phyloP scores from a whole-genome alignment of 1,140 invertebrate species.

The Pseudomyrmex cubaensis region DNA sequence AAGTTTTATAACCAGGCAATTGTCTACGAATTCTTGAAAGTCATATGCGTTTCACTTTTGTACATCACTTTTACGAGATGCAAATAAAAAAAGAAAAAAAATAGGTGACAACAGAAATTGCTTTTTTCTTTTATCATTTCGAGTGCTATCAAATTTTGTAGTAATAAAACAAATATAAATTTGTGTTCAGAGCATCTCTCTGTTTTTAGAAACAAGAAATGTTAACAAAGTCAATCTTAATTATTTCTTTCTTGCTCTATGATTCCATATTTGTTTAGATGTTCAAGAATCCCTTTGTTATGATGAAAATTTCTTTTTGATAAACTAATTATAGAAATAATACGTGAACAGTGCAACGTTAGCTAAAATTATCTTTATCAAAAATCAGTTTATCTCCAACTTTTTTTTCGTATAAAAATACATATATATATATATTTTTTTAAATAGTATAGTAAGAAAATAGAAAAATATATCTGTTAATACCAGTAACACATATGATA shows the following conservation, averaged over 20 bases:
- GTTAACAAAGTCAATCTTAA: background rate
- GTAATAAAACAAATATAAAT: background rate
- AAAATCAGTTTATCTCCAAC: background rate
- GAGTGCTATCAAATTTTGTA: background rate
- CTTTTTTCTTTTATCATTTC: constrained; percentile 20
- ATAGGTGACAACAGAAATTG: constrained; percentile 60
- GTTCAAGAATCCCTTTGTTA: no score
- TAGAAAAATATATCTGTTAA: constrained; percentile 22
- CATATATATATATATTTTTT: constrained; percentile 23
- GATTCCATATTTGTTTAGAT: no score
- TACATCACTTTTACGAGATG: constrained; percentile 72
- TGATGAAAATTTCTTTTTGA: no score
- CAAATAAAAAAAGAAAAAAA: constrained; percentile 64
- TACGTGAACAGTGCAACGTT: no score
- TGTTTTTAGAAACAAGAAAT: background rate
- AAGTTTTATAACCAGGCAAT: constrained; percentile 71
- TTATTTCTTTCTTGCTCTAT: background rate
- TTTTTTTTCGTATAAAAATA: constrained; percentile 33
- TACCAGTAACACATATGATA: background rate
- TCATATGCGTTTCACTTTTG: constrained; percentile 71
- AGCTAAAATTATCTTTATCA: no score
- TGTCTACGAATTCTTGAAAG: constrained; percentile 69
- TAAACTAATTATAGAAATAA: no score
- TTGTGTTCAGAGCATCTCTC: background rate
- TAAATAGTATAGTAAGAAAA: background rate